Evolutionary conservation across 1,140 invertebrate species (phyloP).

Genomic region (Papilio dardanus): DNA sequence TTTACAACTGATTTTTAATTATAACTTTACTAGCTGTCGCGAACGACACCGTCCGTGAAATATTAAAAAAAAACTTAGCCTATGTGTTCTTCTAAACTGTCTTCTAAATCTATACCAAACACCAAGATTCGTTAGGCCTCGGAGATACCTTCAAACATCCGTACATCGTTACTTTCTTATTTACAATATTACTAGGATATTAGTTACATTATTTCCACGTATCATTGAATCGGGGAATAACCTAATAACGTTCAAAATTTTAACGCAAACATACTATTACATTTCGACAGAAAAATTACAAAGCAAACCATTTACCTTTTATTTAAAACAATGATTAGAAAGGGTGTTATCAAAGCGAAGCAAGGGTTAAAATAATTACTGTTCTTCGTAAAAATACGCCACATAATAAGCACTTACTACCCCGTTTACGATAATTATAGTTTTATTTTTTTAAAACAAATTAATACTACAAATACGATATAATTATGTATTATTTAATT

Average conservation of each 20-base stretch:
- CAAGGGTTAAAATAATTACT: slow-evolving; percentile 16
- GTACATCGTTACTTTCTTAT: too few relatives aligned
- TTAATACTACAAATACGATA: neutral
- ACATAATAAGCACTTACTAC: neutral
- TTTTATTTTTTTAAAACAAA: neutral
- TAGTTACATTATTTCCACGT: too few relatives aligned
- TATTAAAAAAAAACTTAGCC: too few relatives aligned
- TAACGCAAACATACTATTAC: slow-evolving; percentile 3
- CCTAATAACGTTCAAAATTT: too few relatives aligned
- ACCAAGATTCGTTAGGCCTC: too few relatives aligned
- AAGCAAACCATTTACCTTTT: neutral
- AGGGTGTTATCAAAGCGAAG: neutral
- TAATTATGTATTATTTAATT: neutral
- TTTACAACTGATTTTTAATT: slow-evolving; percentile 24
- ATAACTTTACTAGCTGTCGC: too few relatives aligned
- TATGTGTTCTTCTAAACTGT: too few relatives aligned
- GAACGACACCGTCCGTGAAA: too few relatives aligned
- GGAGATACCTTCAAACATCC: too few relatives aligned
- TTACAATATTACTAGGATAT: too few relatives aligned
- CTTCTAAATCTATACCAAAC: too few relatives aligned
- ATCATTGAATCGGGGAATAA: too few relatives aligned
- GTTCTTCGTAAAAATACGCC: neutral
- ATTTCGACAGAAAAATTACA: slow-evolving; percentile 13
- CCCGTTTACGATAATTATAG: neutral
- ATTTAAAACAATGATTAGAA: neutral